Conservation (phyloP, 2,113 vertebrate genomes). For the Machaerirhynchus nigripectus region DNA sequence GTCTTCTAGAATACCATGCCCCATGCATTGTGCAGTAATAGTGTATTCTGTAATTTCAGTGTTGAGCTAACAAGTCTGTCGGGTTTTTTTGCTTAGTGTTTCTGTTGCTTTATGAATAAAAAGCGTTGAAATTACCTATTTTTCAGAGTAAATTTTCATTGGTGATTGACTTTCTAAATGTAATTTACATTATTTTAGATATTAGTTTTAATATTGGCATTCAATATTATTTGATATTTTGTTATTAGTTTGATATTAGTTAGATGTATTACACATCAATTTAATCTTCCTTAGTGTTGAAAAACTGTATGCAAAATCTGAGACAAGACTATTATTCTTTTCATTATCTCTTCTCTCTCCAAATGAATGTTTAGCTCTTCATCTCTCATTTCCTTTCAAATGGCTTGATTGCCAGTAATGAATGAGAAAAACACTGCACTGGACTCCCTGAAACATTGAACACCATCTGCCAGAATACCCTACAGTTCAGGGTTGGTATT, state of each 20-base stretch:
- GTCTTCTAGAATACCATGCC: background rate
- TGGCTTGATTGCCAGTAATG: slow-evolving; percentile 32
- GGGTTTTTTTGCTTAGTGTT: background rate
- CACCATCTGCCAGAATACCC: background rate
- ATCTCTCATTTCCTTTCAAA: slow-evolving; percentile 44
- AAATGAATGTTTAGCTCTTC: slow-evolving; percentile 41
- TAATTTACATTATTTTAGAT: background rate
- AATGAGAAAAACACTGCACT: slow-evolving; percentile 17
- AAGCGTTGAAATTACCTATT: background rate
- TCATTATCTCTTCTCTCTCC: background rate
- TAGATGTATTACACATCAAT: background rate
- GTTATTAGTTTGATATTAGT: background rate
- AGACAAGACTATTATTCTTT: background rate
- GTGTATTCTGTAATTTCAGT: background rate
- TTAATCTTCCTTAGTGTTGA: background rate
- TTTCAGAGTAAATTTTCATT: background rate
- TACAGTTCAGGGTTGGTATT: background rate
- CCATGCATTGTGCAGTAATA: background rate
- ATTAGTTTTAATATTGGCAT: background rate
- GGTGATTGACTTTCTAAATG: background rate
- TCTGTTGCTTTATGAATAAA: background rate
- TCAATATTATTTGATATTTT: background rate
- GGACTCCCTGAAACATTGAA: background rate
- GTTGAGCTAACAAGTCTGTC: background rate
- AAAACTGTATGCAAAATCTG: background rate